phyloP scores from a whole-genome alignment of 2,888 invertebrate species.

The Andricus quercusramuli region DNA sequence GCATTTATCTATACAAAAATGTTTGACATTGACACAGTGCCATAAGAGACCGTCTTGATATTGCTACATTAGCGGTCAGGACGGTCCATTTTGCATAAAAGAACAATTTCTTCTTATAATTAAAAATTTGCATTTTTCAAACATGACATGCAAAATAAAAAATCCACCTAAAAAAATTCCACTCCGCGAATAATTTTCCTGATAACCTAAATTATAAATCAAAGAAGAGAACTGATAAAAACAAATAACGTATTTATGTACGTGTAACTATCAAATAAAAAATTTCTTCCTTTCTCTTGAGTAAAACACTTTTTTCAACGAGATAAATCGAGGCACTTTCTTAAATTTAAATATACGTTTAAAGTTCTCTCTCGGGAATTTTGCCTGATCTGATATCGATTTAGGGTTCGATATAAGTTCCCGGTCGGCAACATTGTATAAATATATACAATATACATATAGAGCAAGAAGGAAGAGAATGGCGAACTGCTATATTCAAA shows the following conservation, averaged over 20 bases:
- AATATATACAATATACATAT: slow-evolving; percentile 44
- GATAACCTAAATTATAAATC: too few species aligned
- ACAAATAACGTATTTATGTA: not conserved
- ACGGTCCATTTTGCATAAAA: too few species aligned
- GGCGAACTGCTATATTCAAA: slow-evolving; percentile 67
- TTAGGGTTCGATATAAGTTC: slow-evolving; percentile 16
- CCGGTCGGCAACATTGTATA: slow-evolving; percentile 33
- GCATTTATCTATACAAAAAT: too few species aligned
- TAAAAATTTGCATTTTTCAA: too few species aligned
- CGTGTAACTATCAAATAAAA: not conserved
- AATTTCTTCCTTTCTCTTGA: not conserved
- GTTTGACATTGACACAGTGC: too few species aligned
- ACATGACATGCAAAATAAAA: too few species aligned
- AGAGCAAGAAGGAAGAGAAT: slow-evolving; percentile 62
- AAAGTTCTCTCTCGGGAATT: slow-evolving; percentile 1
- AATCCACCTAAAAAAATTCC: too few species aligned
- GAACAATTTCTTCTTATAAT: too few species aligned
- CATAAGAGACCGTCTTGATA: too few species aligned
- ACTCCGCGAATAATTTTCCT: too few species aligned
- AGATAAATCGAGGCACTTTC: not conserved
- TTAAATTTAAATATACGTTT: not conserved
- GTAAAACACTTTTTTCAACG: not conserved
- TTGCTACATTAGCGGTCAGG: too few species aligned
- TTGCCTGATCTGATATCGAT: slow-evolving; percentile 18
- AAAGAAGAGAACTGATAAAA: not conserved